Percentiles rank a stretch among this genome's conserved stretches.
Evolutionary conservation across 1,140 invertebrate genomes (phyloP).

Genomic region (Stegodyphus mimosarum): DNA sequence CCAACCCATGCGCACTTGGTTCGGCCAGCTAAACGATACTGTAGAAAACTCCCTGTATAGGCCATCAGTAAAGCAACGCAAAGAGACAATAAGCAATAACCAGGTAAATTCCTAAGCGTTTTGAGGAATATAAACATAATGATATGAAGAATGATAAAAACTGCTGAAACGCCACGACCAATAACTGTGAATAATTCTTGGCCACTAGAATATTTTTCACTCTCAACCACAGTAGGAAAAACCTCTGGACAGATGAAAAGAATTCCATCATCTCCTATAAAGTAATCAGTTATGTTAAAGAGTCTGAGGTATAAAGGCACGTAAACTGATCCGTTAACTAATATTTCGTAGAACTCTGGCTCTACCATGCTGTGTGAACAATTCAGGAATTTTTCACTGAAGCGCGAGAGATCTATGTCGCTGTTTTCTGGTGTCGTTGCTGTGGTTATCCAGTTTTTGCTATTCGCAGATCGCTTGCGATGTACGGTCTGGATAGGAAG

Average conservation of each 20-base stretch:
- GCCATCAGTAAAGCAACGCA: conserved; percentile 69
- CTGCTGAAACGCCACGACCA: conserved; percentile 69
- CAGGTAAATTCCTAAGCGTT: conserved; percentile 71
- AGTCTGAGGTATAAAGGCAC: conserved; percentile 62
- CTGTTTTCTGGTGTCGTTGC: too few species aligned
- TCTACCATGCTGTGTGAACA: background rate
- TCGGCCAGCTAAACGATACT: background rate
- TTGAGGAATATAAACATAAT: conserved; percentile 68
- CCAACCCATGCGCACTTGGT: conserved; percentile 67
- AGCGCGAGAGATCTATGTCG: background rate
- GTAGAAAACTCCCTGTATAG: conserved; percentile 70
- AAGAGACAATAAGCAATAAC: conserved; percentile 71
- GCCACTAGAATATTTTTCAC: background rate
- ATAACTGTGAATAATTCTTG: conserved; percentile 4
- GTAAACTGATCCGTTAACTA: background rate
- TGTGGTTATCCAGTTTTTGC: too few species aligned
- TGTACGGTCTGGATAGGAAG: too few species aligned
- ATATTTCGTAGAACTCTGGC: background rate
- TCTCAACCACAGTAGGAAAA: too few species aligned
- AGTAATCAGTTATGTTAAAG: background rate
- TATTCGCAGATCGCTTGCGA: too few species aligned
- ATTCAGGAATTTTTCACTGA: background rate
- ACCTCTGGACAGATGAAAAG: conserved; percentile 53
- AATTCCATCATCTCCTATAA: background rate
- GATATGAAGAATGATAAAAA: conserved; percentile 70